These are phyloP conservation scores for Patella caerulea DNA, from an alignment of 2,888 invertebrate genomes.

Conservation along the genomic window DNA sequence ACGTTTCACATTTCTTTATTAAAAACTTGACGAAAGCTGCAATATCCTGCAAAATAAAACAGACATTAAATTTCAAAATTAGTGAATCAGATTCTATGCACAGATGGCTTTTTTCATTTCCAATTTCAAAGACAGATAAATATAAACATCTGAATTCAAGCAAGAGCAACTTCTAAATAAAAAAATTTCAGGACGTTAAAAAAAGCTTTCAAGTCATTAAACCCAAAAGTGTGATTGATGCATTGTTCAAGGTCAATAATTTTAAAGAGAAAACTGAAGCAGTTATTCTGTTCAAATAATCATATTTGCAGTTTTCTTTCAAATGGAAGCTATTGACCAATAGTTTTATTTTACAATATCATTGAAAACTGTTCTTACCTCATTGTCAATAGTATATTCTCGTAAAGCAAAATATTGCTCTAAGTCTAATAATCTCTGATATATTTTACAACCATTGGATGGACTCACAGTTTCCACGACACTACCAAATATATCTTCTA, in stretches of 20 bases:
- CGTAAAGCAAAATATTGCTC: slow-evolving; percentile 17
- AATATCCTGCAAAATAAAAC: slow-evolving; percentile 50
- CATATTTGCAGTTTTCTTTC: too few species aligned
- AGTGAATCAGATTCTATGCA: slow-evolving; percentile 19
- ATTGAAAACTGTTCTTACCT: slow-evolving; percentile 26
- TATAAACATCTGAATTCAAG: too few species aligned
- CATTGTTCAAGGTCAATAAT: too few species aligned
- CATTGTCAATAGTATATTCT: slow-evolving; percentile 33
- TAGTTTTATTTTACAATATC: background rate
- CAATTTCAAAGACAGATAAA: too few species aligned
- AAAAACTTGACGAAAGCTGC: slow-evolving; percentile 46
- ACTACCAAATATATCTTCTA: slow-evolving; percentile 85
- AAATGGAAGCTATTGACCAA: too few species aligned
- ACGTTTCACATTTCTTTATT: slow-evolving; percentile 54
- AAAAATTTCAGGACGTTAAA: too few species aligned
- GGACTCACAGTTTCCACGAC: slow-evolving; percentile 85
- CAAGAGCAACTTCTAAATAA: too few species aligned
- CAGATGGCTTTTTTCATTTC: slow-evolving; percentile 23
- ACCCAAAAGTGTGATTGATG: too few species aligned
- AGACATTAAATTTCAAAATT: background rate
- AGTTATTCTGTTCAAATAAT: too few species aligned
- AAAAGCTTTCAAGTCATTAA: too few species aligned
- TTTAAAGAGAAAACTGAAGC: too few species aligned
- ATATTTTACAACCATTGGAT: slow-evolving; percentile 87
- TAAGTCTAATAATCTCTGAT: slow-evolving; percentile 75